Evolutionary conservation across 2,888 invertebrate species (phyloP), one percentile per base, ranked within the genome.

Genomic region (Ophioninae sp.): DNA sequence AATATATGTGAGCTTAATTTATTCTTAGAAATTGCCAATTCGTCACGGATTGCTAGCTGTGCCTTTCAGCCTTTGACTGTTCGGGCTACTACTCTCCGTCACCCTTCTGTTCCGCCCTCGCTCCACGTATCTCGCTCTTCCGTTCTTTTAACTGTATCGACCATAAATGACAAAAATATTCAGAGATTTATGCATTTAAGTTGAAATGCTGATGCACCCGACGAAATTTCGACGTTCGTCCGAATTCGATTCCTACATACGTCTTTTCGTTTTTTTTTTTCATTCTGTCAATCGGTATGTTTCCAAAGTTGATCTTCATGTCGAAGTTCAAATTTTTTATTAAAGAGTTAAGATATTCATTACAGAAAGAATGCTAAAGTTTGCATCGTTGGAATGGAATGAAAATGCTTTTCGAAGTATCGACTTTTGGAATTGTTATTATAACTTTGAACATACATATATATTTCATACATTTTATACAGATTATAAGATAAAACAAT

Each of bases 1-100:
- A 78, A 78, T 22, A 3, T 64, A 76, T 82, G 64, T 69, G 37
- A 63, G 71, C 30, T 23, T 39, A 80, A 65, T 82, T 83, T 85
- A 79, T 85, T 85, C 78, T 80, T 83, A 78, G 79, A 85, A 84
- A 63, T 51, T 63, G 78, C 23, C 77, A 63, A 81, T 82, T 85
- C 64, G 82, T 85, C 81, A 76, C 83, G 82, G 83, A 74, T 85
- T 76, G 80, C 64, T 83, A 73, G 78, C 72, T 68, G 59, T 44
- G 69, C 59, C 73, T 69, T 63, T 51, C 63, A 1, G 51, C 51
- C 51, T 20, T 69, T 61, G n/a, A 44, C 13, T 17, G 61, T 51
- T 77, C 37, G 20, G 63, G 63, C 44, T 77, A 63, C 64, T 64
- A 51, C 64, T 56, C 74, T 71, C 69, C 65, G 22, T 59, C 65